Evolutionary conservation across 2,113 vertebrate genomes (phyloP).

Genomic region (Sturnus vulgaris): DNA sequence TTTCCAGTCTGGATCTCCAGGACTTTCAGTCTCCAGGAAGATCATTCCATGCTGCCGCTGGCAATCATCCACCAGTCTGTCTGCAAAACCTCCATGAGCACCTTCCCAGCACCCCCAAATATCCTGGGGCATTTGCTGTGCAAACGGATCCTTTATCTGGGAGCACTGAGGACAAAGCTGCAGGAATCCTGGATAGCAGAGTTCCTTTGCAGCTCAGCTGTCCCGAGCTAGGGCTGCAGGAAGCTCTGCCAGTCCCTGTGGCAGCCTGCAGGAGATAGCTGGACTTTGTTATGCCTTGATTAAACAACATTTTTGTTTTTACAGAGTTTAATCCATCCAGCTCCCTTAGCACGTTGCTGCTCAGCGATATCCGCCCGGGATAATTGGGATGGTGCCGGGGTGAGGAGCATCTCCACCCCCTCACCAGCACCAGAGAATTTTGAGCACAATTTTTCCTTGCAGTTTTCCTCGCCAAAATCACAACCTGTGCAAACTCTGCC

Average conservation of each 20-base stretch:
- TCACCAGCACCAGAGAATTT: neutral
- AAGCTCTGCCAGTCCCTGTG: neutral
- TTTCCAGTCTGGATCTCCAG: neutral
- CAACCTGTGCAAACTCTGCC: constrained; percentile 72
- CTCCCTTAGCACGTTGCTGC: neutral
- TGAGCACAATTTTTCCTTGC: constrained; percentile 47
- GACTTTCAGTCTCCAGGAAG: neutral
- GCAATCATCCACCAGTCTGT: neutral
- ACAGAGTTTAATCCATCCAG: constrained; percentile 41
- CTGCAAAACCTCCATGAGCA: rapidly evolving
- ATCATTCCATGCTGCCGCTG: neutral
- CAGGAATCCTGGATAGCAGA: neutral
- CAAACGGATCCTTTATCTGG: neutral
- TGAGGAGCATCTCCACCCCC: neutral
- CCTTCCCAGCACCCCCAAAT: rapidly evolving
- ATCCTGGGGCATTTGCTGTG: neutral
- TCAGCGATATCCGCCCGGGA: neutral
- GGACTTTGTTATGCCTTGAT: constrained; percentile 33
- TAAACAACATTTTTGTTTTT: constrained; percentile 57
- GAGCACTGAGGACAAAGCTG: neutral
- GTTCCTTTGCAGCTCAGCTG: neutral
- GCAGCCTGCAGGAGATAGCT: neutral
- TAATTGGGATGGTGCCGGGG: neutral
- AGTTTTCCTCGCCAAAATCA: constrained; percentile 66
- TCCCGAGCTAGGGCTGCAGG: neutral